Conservation (phyloP, 2,113 vertebrate species). For the human (Homo sapiens) region GRCh38 chr12:98078001-98078500, state of each 20-base stretch:
- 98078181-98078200: slow-evolving; percentile 60
- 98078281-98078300: slow-evolving; percentile 4
- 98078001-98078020: slow-evolving; percentile 68
- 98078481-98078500: not conserved
- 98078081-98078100: slow-evolving; percentile 63
- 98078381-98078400: not conserved
- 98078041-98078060: slow-evolving; percentile 67
- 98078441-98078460: not conserved
- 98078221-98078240: slow-evolving; percentile 61
- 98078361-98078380: not conserved
- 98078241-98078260: slow-evolving; percentile 64
- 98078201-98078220: slow-evolving; percentile 36
- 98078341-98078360: not conserved
- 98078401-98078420: not conserved
- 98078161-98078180: slow-evolving; percentile 56
- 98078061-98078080: slow-evolving; percentile 10
- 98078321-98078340: not conserved
- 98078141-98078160: slow-evolving; percentile 31
- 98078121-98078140: slow-evolving; percentile 51
- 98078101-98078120: slow-evolving; percentile 60
- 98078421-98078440: not conserved
- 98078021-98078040: slow-evolving; percentile 58
- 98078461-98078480: not conserved
- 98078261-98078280: slow-evolving; percentile 53
- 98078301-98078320: not conserved